Base-by-base conservation (phyloP, 1,140 invertebrate genomes). In the Drosophila biarmipes region DNA sequence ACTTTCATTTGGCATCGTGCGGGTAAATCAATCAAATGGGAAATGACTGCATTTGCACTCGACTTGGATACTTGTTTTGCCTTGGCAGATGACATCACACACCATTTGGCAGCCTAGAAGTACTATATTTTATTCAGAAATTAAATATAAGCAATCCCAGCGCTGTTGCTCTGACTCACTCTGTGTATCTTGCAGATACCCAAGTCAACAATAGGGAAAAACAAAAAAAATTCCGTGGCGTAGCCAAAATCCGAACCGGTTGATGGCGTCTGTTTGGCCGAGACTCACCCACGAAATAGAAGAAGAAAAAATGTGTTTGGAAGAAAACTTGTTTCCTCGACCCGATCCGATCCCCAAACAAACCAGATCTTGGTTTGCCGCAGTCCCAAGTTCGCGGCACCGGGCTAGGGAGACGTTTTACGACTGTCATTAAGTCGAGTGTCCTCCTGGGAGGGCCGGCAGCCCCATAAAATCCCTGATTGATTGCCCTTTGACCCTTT, bases 181-280 rank as follows among this genome's bases (percentile, higher is more conserved):
- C 43, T 73, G 61, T 72, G 73, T 81, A 81, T 81, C 68, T 87
- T 74, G 64, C 66, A 78, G 78, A 87, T 87, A 86, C 73, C 61
- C 63, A 24, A 59, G 62, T 77, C 71, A 66, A 59, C 63, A 68
- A 55, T 48, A n/a, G 57, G 40, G 42, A 69, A 62, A 35, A 37
- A 66, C 66, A 43, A 75, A 17, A 40, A 58, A 78, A 84, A 85
- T 74, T 49, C 54, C 49, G 19, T 75, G 58, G 49, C 59, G 51
- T 80, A 71, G 56, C 77, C 77, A 55, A 82, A 80, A 62, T 46
- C 55, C 49, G 80, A 87, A 86, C 82, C 81, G 81, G 81, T 86
- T 86, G 82, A 87, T 86, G 81, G 81, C 81, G 81, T 86, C 82
- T 87, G 82, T 78, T 86, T 66, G 74, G 56, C 46, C 73, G 63